Evolutionary conservation across 1,140 invertebrate genomes (phyloP).

Genomic region (Bombus picipes): DNA sequence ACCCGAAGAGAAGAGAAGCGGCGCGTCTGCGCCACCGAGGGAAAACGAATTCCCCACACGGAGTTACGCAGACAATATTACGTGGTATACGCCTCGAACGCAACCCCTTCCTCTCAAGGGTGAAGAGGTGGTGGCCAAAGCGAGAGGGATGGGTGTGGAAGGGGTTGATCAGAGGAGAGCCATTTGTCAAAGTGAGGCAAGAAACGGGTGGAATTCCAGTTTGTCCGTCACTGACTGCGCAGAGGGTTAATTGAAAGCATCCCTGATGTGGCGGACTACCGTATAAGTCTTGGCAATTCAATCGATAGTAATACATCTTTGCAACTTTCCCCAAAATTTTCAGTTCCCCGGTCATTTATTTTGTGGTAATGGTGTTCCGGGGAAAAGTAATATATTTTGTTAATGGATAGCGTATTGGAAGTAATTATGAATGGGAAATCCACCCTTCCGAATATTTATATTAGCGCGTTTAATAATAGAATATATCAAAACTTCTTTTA

Average conservation of each 20-base stretch:
- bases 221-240: slow-evolving; percentile 71
- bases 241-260: slow-evolving; percentile 74
- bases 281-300: slow-evolving; percentile 38
- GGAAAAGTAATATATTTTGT: background rate
- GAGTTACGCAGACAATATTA: slow-evolving; percentile 63
- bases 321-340: background rate
- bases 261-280: slow-evolving; percentile 36
- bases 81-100: slow-evolving; percentile 42
- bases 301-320: slow-evolving; percentile 48
- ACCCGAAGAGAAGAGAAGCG: background rate
- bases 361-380: background rate
- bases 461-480: no score
- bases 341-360: background rate
- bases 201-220: slow-evolving; percentile 72
- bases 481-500: background rate
- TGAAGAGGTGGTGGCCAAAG: slow-evolving; percentile 6
- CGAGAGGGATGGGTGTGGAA: background rate
- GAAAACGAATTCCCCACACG: slow-evolving; percentile 32
- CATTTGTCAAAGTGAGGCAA: slow-evolving; percentile 73
- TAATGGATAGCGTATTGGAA: background rate
- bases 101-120: slow-evolving; percentile 41
- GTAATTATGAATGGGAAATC: background rate
- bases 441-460: background rate
- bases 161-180: slow-evolving; percentile 66
- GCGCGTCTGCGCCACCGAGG: background rate